Base-by-base conservation (phyloP, 1,140 invertebrate genomes). In the Ostrea edulis region DNA sequence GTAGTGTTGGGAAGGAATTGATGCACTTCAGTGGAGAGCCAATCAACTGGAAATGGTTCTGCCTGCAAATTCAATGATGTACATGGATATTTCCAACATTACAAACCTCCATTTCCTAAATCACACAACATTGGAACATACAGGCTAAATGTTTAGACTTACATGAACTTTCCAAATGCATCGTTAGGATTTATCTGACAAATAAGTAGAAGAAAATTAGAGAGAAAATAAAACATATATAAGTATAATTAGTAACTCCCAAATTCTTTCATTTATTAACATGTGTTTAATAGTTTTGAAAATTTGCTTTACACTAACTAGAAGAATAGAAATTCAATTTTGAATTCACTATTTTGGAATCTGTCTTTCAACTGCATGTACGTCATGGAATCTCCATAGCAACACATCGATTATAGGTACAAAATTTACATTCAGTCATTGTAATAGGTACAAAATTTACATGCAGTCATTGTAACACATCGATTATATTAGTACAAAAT, bases 101-200 rank as follows among this genome's bases (percentile, higher is more conserved):
- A 44, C 35, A 2, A 5, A 2, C 35, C 5, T 44, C 35, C 35
- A 44, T 44, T 44, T 44, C 5, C 35, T 44, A 44, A 44, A 44
- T 44, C 35, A 44, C 35, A n/a, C n/a, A 17, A 20, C 55, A 58
- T 12, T 20, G 55, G 14, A 17, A 20, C n/a, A 62, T n/a, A n/a
- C n/a, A 62, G 7, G 17, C 14, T 68, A 4, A 22, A 11, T 25
- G 25, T 77, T 83, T 52, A 52, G 91, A 93, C 94, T 93, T 93
- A 94, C 95, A 96, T 96, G 82, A 96, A 93, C 81, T 92, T 83
- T 81, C 96, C 95, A 95, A 96, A 96, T 9, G 94, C 93, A 94
- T 96, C 95, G 91, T 94, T 85, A 35, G 95, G 95, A 82, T 94
- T 91, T 55, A 95, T 93, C 94, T 94, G 89, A 77, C 90, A 91